phyloP scores from a whole-genome alignment of 2,113 vertebrate species.

The Tragelaphus strepsiceros region DNA sequence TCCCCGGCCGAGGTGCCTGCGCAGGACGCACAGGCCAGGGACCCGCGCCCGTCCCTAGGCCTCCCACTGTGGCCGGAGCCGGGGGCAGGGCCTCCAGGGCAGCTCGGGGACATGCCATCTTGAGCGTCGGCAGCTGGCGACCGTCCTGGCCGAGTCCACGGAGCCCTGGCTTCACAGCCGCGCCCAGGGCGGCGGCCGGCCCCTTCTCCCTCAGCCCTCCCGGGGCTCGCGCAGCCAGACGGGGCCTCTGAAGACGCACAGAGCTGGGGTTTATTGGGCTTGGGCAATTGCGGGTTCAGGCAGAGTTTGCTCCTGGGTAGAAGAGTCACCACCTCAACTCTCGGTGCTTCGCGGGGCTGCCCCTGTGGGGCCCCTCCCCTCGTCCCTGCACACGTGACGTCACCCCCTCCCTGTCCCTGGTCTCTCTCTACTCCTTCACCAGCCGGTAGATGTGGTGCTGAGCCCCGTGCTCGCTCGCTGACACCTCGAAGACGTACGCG shows the following conservation, averaged over 20 bases:
- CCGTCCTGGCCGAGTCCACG: neutral
- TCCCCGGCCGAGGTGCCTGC: accelerated
- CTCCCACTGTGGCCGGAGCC: neutral
- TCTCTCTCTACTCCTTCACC: slow-evolving; percentile 90
- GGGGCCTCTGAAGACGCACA: slow-evolving; percentile 76
- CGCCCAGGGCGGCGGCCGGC: neutral
- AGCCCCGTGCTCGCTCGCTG: slow-evolving; percentile 92
- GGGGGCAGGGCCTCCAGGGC: neutral
- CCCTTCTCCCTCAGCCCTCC: neutral
- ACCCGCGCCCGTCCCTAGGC: neutral
- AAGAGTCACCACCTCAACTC: neutral
- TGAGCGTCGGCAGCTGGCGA: neutral
- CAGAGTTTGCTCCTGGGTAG: slow-evolving; percentile 30
- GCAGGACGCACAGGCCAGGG: accelerated
- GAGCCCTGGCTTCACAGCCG: neutral
- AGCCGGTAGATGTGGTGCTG: slow-evolving; percentile 97
- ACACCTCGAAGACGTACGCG: slow-evolving; percentile 96
- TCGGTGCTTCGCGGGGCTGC: neutral
- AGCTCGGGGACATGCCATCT: neutral
- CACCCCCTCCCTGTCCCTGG: slow-evolving; percentile 54
- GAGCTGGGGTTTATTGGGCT: slow-evolving; percentile 79
- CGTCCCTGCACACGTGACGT: slow-evolving; percentile 52
- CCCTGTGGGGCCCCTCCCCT: slow-evolving; percentile 22
- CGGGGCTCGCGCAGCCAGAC: slow-evolving; percentile 67
- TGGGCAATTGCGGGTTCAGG: slow-evolving; percentile 59